Evolutionary conservation across 2,888 invertebrate genomes (phyloP).

Genomic region (Bimastos eiseni): DNA sequence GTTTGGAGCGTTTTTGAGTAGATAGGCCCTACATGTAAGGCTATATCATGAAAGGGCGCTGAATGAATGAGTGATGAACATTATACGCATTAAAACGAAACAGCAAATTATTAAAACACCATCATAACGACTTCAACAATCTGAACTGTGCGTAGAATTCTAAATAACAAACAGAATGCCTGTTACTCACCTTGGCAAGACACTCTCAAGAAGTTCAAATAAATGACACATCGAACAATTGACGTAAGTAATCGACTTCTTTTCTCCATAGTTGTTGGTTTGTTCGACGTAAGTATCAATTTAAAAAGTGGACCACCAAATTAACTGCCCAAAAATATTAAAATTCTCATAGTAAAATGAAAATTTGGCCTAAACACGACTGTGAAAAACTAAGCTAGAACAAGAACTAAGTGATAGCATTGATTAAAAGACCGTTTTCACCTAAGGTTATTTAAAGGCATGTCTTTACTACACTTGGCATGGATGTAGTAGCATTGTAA

Average conservation of each 20-base stretch:
- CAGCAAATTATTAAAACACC: not conserved
- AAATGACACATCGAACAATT: not conserved
- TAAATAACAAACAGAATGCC: not conserved
- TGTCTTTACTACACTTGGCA: too few relatives aligned
- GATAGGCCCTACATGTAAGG: too few relatives aligned
- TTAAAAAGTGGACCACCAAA: too few relatives aligned
- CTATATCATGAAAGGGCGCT: too few relatives aligned
- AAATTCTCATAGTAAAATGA: too few relatives aligned
- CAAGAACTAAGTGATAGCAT: not conserved
- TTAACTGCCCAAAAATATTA: too few relatives aligned
- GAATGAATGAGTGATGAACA: not conserved
- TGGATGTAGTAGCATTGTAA: too few relatives aligned
- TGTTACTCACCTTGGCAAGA: not conserved
- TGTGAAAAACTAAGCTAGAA: not conserved
- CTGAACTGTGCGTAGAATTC: not conserved
- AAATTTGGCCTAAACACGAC: not conserved
- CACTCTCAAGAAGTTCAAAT: not conserved
- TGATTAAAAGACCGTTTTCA: too few relatives aligned
- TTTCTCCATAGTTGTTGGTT: not conserved
- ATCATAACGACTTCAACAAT: not conserved
- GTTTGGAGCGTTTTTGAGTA: too few relatives aligned
- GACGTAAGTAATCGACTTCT: not conserved
- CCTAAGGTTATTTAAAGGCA: too few relatives aligned
- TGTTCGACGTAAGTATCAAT: too few relatives aligned
- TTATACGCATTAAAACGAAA: too few relatives aligned